Base-by-base conservation (phyloP, 1,140 invertebrate genomes). In the Lutraria rhynchaena region DNA sequence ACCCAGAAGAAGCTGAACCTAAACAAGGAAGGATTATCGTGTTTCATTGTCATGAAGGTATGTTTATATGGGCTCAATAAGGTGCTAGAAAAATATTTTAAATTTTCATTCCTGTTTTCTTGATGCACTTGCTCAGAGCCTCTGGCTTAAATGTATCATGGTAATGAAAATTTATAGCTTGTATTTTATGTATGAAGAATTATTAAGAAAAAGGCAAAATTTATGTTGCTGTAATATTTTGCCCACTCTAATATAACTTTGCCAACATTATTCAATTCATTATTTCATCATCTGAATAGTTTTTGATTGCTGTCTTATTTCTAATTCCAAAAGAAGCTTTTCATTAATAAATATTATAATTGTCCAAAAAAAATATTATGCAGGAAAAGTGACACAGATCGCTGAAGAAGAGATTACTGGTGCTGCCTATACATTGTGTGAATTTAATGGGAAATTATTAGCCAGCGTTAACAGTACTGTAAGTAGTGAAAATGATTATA, bases 341-440 rank as follows among this genome's bases (percentile, higher is more conserved):
- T n/a, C n/a, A n/a, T n/a, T n/a, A n/a, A n/a, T n/a, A n/a, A n/a
- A n/a, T n/a, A n/a, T n/a, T n/a, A n/a, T n/a, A n/a, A n/a, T n/a
- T n/a, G n/a, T n/a, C n/a, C n/a, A n/a, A n/a, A n/a, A n/a, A n/a
- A n/a, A n/a, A n/a, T n/a, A n/a, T 46, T 53, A 33, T 74, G 7
- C 82, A 92, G 92, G 92, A 17, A 98, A 98, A 92, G 93, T 99
- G 9, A 95, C 94, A 0, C 96, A 96, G 90, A 95, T 99, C 1
- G 96, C 96, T 0, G 99, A 99, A 88, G 99, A 99, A 89, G 98
- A 99, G 92, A 97, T 98, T 58, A 98, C 98, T 92, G 98, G 98
- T 35, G 96, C 96, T 9, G 98, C 97, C 85, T 99, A 98, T 93
- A 96, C 96, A 22, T 83, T 94, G 82, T 84, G 88, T 58, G 91